Evolutionary conservation across 1,140 invertebrate genomes (phyloP).

Genomic region (Megathymus violae): DNA sequence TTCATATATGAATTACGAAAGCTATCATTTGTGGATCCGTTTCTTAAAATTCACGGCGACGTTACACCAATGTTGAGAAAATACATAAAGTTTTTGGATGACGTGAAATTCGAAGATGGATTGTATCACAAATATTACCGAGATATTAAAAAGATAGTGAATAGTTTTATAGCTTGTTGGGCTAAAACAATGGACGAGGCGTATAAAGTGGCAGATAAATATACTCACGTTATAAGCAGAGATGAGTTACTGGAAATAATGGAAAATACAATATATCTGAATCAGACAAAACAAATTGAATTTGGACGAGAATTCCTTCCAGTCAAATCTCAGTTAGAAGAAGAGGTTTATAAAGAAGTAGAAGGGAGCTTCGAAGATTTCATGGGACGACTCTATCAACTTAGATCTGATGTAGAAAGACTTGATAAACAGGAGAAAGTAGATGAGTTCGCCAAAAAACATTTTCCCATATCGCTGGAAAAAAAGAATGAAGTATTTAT

Average conservation of each 20-base stretch:
- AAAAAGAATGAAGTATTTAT: conserved; percentile 51
- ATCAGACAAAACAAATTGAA: conserved; percentile 47
- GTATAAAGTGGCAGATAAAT: conserved; percentile 51
- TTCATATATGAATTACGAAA: conserved; percentile 49
- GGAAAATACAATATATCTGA: conserved; percentile 48
- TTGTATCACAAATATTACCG: conserved; percentile 57
- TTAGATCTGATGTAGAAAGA: conserved; percentile 40
- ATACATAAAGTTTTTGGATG: conserved; percentile 45
- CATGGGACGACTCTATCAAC: conserved; percentile 37
- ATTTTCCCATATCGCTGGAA: conserved; percentile 50
- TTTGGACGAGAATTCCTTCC: conserved; percentile 55
- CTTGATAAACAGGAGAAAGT: conserved; percentile 56
- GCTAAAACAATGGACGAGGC: conserved; percentile 48
- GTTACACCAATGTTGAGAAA: conserved; percentile 46
- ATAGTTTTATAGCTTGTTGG: conserved; percentile 54
- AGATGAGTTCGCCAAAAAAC: conserved; percentile 48
- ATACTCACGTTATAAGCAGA: conserved; percentile 39
- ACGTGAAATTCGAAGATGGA: conserved; percentile 48
- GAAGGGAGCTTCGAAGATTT: conserved; percentile 34
- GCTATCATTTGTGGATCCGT: conserved; percentile 37
- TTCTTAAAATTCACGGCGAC: conserved; percentile 47
- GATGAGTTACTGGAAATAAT: conserved; percentile 45
- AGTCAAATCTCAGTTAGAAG: conserved; percentile 40
- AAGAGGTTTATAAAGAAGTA: conserved; percentile 49
- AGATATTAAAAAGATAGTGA: conserved; percentile 54